A percentile compares a stretch with the other conserved stretches of the same genome.
These are phyloP conservation scores for Lacerta bilineata DNA, from an alignment of 2,797 vertebrate species.

Conservation along the genomic window DNA sequence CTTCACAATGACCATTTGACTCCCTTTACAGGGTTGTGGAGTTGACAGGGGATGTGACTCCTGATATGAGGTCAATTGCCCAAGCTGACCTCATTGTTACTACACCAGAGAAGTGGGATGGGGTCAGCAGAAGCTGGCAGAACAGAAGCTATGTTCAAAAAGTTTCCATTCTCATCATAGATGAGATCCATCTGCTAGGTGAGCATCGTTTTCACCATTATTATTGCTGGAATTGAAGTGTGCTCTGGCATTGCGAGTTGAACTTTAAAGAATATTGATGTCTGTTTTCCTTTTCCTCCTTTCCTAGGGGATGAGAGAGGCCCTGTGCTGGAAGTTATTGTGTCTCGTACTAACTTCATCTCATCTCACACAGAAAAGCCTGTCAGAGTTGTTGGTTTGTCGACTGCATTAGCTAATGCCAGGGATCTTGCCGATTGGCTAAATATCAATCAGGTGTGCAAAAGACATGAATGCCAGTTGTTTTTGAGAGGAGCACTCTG, in stretches of 20 bases:
- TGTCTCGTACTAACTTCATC: slow-evolving; percentile 98
- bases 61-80: slow-evolving; percentile 93
- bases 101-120: slow-evolving; percentile 99
- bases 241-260: background rate
- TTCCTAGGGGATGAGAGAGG: slow-evolving; percentile 96
- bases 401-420: slow-evolving; percentile 97
- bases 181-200: slow-evolving; percentile 98
- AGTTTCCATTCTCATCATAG: slow-evolving; percentile 97
- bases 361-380: slow-evolving; percentile 94
- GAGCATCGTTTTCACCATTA: slow-evolving; percentile 51
- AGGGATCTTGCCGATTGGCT: slow-evolving; percentile 98
- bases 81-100: slow-evolving; percentile 98
- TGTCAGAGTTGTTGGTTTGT: slow-evolving; percentile 94
- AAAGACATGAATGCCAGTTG: slow-evolving; percentile 15
- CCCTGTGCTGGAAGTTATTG: slow-evolving; percentile 97
- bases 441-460: slow-evolving; percentile 90
- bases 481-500: slow-evolving; percentile 1
- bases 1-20: slow-evolving; percentile 44
- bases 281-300: slow-evolving; percentile 50
- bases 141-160: slow-evolving; percentile 97
- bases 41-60: slow-evolving; percentile 96
- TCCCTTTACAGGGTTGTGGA: slow-evolving; percentile 90
- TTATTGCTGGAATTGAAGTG: slow-evolving; percentile 28
- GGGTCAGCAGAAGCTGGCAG: slow-evolving; percentile 97
- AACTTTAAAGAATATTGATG: slow-evolving; percentile 53